Evolutionary conservation across 2,113 vertebrate genomes (phyloP), one percentile per base, ranked within the genome.

Genomic region (Cyanistes caeruleus): DNA sequence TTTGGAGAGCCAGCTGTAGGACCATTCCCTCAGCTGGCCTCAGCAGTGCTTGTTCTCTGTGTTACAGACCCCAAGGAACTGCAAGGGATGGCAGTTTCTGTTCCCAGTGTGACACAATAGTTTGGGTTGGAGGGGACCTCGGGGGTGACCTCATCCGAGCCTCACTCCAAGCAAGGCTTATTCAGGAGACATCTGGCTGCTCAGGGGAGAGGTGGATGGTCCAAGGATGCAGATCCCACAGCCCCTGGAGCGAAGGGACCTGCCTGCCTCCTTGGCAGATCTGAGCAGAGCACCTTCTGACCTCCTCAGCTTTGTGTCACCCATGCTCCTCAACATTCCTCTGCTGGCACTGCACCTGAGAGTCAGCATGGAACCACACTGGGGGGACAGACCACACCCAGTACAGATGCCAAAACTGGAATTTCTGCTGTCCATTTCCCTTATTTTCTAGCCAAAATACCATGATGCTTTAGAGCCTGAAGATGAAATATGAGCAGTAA

Each of bases 381-480:
- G 0, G 1, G 11, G 7, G 3, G 0, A 60, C 51, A 62, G 8
- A 13, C 21, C 41, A 37, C 14, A 21, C 15, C 52, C 13, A 55
- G 28, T 4, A 14, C 12, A 74, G 25, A 31, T n/a, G 20, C 53
- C 55, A 27, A 31, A n/a, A 28, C 15, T 59, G 22, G 18, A 53
- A 79, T 44, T 49, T 44, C 39, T 25, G 27, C 23, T 37, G 14
- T 48, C 31, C n/a, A 2, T 30, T 59, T 53, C n/a, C 53, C 4
- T 0, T 25, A 18, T 89, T 69, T 85, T 62, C 74, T 30, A 59
- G 9, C 33, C 52, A 64, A 72, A 92, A 63, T 2, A 27, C 0
- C 3, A 51, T 4, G 4, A 23, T 25, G 35, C 78, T 73, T 64
- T 30, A 82, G 60, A n/a, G 46, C 4, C 7, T 31, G 46, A 84